Base-by-base conservation (phyloP, 1,140 invertebrate species). In the Saxidomus purpurata region DNA sequence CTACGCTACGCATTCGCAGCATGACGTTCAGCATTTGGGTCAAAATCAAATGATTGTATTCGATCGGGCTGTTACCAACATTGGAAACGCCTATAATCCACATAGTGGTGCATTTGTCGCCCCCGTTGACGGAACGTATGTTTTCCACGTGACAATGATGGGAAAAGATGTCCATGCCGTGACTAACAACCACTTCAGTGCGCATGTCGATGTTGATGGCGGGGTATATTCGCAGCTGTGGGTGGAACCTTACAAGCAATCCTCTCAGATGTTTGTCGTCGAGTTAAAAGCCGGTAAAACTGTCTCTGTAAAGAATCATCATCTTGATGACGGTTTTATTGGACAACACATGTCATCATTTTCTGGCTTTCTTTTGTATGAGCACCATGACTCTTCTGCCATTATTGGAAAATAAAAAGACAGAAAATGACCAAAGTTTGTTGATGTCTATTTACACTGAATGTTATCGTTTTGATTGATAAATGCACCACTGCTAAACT, bases 321-420 rank as follows among this genome's bases (percentile, higher is more conserved):
- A 22, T 13, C 28, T 17, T 6, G 79, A 25, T 25, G 49, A 81
- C 13, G 79, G 79, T 0, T 36, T 59, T 36, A 22, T 81, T 3
- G 79, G 79, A 13, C 79, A 81, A 61, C 49, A 55, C 28, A 38
- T 59, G 22, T 81, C 79, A 1, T 31, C 79, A 15, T 81, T 81
- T 28, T 81, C 79, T 34, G 79, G 79, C 4, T 81, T 81, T 36
- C 52, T 81, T 19, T 81, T 81, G 55, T 81, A 81, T 49, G 3
- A 77, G 25, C 19, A 77, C 43, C 25, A 55, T 36, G 9, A 2
- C 1, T 25, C n/a, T 2, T 17, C 40, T 11, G 74, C 40, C 9
- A 77, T 49, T 8, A n/a, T 77, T 40, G 74, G 74, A 52, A 47
- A 77, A 77, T 77, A 52, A 77, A 40, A 69, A 34, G 34, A 69